phyloP scores from a whole-genome alignment of 2,797 vertebrate genomes.

The Nannoperca obscura region DNA sequence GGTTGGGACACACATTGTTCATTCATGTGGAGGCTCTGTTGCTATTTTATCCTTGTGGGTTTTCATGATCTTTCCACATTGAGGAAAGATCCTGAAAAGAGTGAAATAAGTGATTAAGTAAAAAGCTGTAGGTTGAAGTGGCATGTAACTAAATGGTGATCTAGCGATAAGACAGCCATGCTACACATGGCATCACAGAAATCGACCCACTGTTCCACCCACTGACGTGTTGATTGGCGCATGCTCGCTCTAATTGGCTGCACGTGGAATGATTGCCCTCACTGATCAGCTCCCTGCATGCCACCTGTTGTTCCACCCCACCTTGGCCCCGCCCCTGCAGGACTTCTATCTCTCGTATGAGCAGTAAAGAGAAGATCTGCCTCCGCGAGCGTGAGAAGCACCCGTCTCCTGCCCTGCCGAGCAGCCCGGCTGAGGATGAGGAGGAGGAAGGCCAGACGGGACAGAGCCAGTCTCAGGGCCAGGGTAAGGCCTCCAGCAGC shows the following conservation, averaged over 20 bases:
- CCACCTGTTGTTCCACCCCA: slow-evolving; percentile 77
- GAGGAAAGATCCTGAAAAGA: background rate
- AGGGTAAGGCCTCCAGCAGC: slow-evolving; percentile 86
- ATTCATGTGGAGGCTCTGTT: slow-evolving; percentile 35
- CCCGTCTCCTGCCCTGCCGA: slow-evolving; percentile 84
- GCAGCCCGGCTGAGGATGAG: slow-evolving; percentile 85
- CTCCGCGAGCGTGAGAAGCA: slow-evolving; percentile 89
- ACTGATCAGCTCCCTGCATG: slow-evolving; percentile 86
- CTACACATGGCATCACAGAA: slow-evolving; percentile 42
- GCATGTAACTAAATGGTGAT: slow-evolving; percentile 4
- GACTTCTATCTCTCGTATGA: slow-evolving; percentile 93
- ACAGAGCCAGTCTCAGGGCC: slow-evolving; percentile 68
- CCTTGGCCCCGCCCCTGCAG: slow-evolving; percentile 81
- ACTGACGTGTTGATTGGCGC: slow-evolving; percentile 56
- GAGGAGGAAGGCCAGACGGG: slow-evolving; percentile 83
- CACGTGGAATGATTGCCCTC: slow-evolving; percentile 80
- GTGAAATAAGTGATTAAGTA: background rate
- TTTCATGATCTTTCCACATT: background rate
- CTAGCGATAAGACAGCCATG: slow-evolving; percentile 5
- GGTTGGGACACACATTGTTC: slow-evolving; percentile 26
- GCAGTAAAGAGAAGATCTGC: slow-evolving; percentile 90
- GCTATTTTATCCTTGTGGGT: slow-evolving; percentile 5
- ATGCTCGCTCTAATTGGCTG: slow-evolving; percentile 82
- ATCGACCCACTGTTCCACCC: slow-evolving; percentile 48
- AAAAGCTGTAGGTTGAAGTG: background rate